phyloP scores from a whole-genome alignment of 2,888 invertebrate species.

The Eurytoma californica region DNA sequence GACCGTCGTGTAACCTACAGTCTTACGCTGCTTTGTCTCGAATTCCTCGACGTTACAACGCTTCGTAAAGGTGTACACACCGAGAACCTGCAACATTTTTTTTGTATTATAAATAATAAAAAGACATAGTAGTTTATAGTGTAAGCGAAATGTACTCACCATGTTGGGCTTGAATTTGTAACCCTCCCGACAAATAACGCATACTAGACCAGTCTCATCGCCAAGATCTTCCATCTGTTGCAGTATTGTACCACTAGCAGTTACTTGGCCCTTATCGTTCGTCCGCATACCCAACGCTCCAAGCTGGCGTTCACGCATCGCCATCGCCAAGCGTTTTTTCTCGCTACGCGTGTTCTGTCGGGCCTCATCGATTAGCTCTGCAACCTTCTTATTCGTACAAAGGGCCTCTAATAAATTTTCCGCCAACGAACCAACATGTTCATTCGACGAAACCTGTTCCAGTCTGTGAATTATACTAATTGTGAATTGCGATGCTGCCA shows the following conservation, averaged over 20 bases:
- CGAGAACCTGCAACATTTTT: conserved; percentile 83
- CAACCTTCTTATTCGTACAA: conserved; percentile 86
- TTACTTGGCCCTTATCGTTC: conserved; percentile 97
- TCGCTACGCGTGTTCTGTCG: conserved; percentile 95
- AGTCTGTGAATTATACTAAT: conserved; percentile 96
- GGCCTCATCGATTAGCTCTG: conserved; percentile 92
- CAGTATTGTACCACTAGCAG: conserved; percentile 91
- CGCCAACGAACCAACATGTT: conserved; percentile 96
- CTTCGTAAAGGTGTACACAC: conserved; percentile 97
- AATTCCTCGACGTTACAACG: conserved; percentile 95
- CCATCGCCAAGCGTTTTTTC: conserved; percentile 98
- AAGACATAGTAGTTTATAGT: background rate
- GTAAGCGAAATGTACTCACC: conserved; percentile 71
- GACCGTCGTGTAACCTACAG: conserved; percentile 93
- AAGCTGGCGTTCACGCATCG: conserved; percentile 96
- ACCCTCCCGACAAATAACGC: conserved; percentile 98
- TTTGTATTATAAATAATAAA: too few species aligned
- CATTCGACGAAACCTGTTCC: conserved; percentile 98
- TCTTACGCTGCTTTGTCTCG: conserved; percentile 92
- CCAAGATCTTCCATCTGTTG: conserved; percentile 96
- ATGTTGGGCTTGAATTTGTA: conserved; percentile 96
- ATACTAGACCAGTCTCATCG: conserved; percentile 96
- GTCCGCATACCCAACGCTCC: conserved; percentile 96
- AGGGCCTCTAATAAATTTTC: conserved; percentile 95
- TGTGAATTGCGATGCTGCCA: conserved; percentile 90